Evolutionary conservation across 1,140 invertebrate species (phyloP), one percentile per base, ranked within the genome.

Genomic region (Mesaphorura yosii): DNA sequence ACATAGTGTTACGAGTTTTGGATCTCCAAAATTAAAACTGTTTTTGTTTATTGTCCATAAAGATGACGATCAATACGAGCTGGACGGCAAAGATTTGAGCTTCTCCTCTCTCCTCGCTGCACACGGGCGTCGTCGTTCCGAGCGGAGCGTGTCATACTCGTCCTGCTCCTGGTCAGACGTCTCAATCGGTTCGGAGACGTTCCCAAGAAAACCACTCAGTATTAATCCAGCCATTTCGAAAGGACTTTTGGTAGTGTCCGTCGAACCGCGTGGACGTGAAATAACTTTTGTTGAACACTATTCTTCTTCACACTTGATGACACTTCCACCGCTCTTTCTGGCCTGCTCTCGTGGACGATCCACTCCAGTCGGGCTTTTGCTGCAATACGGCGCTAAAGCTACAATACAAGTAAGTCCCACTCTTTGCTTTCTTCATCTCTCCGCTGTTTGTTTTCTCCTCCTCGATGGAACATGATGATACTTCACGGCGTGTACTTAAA

Each of bases 381-480:
- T 78, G 15, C 72, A 75, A 51, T 73, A 73, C 57, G 76, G 76
- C 10, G 77, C 76, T 1, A 60, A 66, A 17, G 68, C 73, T 15
- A 73, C 72, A 49, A 64, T 70, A 31, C 53, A 57, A 25, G 60
- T 70, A 53, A 65, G 66, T 55, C 28, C n/a, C 29, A 3, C 51
- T 46, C 22, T 15, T 7, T 46, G 5, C 10, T 46, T 20, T 27
- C 20, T 46, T 5, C 7, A 25, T 23, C 15, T 27, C 12, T 17
- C 34, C 34, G 12, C n/a, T n/a, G n/a, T n/a, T n/a, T n/a, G n/a
- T n/a, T n/a, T n/a, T n/a, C n/a, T n/a, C n/a, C n/a, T n/a, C n/a
- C n/a, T n/a, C n/a, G n/a, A n/a, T n/a, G n/a, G n/a, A n/a, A n/a
- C n/a, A n/a, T n/a, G n/a, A n/a, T n/a, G n/a, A n/a, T n/a, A n/a